Conservation (phyloP, 2,797 vertebrate genomes). For the Phoebastria nigripes region DNA sequence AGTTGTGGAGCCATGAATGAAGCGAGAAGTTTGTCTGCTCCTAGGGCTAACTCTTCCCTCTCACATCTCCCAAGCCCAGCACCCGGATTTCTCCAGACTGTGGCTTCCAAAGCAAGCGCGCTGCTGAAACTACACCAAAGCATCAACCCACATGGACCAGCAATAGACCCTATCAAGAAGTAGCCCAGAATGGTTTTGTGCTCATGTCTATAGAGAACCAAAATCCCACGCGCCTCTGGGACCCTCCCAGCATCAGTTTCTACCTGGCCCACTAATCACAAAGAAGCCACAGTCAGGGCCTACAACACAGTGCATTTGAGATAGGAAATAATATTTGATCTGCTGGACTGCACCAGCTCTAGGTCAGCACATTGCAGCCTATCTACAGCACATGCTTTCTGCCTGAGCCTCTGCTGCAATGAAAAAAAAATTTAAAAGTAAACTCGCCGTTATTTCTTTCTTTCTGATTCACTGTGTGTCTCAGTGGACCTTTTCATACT, state of each 20-base stretch:
- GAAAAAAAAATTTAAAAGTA: neutral
- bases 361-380: neutral
- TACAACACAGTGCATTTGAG: neutral
- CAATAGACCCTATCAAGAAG: neutral
- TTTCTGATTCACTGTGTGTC: neutral
- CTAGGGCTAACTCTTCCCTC: neutral
- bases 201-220: neutral
- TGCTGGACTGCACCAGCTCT: neutral
- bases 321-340: neutral
- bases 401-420: neutral
- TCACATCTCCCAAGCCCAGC: neutral
- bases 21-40: neutral
- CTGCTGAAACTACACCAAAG: neutral
- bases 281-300: neutral
- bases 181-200: neutral
- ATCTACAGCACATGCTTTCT: neutral
- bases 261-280: neutral
- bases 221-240: neutral
- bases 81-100: neutral
- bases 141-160: neutral
- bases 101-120: neutral
- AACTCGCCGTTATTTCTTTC: neutral
- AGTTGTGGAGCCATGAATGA: neutral
- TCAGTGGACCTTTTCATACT: neutral
- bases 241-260: neutral